A percentile compares a stretch with the other conserved stretches of the same genome.
These are phyloP conservation scores for Sus scrofa DNA, from an alignment of 2,113 vertebrate genomes.

Conservation along the genomic window DNA sequence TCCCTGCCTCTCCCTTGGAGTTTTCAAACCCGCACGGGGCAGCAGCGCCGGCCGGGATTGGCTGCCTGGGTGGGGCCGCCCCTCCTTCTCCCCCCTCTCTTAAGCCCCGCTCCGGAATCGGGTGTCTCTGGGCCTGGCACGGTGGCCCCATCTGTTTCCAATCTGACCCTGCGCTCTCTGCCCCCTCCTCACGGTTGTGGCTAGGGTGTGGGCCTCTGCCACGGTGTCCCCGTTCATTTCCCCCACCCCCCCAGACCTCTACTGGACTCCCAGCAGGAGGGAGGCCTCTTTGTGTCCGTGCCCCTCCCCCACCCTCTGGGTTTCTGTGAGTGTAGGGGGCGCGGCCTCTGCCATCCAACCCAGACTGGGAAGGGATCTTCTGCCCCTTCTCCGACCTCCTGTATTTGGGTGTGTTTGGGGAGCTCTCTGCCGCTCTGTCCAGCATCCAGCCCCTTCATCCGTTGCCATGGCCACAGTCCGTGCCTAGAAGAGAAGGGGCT, in stretches of 20 bases:
- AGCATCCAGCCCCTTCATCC: not conserved
- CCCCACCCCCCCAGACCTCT: not conserved
- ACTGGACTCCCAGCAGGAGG: not conserved
- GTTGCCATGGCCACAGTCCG: constrained; percentile 49
- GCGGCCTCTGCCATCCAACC: not conserved
- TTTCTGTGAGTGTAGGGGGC: not conserved
- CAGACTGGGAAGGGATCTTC: not conserved
- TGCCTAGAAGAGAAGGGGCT: not conserved
- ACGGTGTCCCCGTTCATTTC: not conserved
- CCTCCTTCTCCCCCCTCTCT: constrained; percentile 52
- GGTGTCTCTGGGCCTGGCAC: constrained; percentile 36
- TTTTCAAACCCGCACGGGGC: constrained; percentile 83
- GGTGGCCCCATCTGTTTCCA: constrained; percentile 79
- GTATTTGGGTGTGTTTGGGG: constrained; percentile 40
- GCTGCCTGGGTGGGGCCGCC: constrained; percentile 64
- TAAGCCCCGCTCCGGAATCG: not conserved
- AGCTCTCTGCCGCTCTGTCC: not conserved
- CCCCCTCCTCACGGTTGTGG: not conserved
- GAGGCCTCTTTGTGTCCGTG: not conserved
- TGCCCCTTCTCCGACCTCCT: constrained; percentile 39
- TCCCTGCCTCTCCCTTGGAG: constrained; percentile 80
- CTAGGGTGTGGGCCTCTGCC: not conserved
- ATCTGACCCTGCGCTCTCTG: constrained; percentile 46
- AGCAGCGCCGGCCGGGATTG: not conserved
- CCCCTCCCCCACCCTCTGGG: not conserved